These are phyloP conservation scores for Glyptemys insculpta DNA, from an alignment of 2,797 vertebrate genomes.

Conservation along the genomic window DNA sequence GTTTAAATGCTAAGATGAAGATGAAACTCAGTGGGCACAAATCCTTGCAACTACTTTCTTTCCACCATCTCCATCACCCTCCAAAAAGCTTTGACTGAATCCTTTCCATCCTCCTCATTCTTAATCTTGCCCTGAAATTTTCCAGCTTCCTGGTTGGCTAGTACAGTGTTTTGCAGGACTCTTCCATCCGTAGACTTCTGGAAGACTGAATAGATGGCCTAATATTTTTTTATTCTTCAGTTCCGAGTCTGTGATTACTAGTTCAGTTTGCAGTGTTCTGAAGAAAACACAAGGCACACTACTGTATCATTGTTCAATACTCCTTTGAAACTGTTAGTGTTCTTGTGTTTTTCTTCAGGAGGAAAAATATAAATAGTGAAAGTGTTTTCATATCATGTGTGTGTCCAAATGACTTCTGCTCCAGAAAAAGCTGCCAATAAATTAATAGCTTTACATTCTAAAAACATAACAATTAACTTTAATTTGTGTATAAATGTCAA, in stretches of 20 bases:
- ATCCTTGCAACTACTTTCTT: background rate
- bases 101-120: background rate
- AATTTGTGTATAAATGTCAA: background rate
- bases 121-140: background rate
- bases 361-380: background rate
- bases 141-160: background rate
- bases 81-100: background rate
- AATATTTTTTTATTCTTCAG: background rate
- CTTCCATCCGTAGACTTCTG: background rate
- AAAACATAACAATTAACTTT: background rate
- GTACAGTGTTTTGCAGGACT: background rate
- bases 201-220: background rate
- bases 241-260: background rate
- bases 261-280: background rate
- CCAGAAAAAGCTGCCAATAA: rapidly evolving
- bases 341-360: background rate
- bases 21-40: background rate
- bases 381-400: background rate
- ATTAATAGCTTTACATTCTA: background rate
- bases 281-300: background rate
- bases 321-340: background rate
- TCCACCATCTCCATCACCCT: no score
- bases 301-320: background rate
- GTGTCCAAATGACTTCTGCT: background rate
- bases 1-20: background rate